Evolutionary conservation across 2,888 invertebrate species (phyloP), one percentile per base, ranked within the genome.

Genomic region (Drosophila pseudotakahashii): DNA sequence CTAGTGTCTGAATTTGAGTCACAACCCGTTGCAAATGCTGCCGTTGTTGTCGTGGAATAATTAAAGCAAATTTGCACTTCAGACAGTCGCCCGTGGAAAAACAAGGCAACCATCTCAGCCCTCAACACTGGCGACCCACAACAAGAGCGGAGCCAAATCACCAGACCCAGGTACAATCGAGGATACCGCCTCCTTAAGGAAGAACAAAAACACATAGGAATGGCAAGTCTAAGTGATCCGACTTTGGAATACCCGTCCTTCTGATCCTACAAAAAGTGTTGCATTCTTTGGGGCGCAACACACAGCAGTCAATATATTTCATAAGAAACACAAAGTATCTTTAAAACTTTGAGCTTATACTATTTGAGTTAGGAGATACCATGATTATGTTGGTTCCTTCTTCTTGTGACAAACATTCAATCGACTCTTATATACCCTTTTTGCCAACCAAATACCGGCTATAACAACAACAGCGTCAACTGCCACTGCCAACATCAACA

Each of bases 31-130:
- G 85, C 84, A 86, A 73, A 67, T 83, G 76, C 64, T 63, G 39
- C 53, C 53, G 71, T 69, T 75, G 86, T 83, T 81, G 77, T 88
- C 79, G 73, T 76, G 81, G 77, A 86, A 91, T 90, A 90, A 90
- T 90, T 90, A 88, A 89, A 88, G 84, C 88, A 90, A 90, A 91
- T 91, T 91, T 91, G 80, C 90, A 89, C 91, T 90, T 91, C 89
- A 90, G 89, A 87, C 91, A 85, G 77, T 74, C 72, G 70, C 70
- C 78, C 83, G 73, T 73, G 77, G 81, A 66, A 78, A 64, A 81
- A 81, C 81, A 75, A 83, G 52, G 42, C 51, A 70, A 76, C 63
- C 64, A 64, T 54, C 76, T 66, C 70, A 75, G 30, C 61, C 52
- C 71, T 66, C 73, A 82, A 66, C 73, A 58, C 72, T 75, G 86